Percentiles rank a stretch among this genome's conserved stretches.
These are phyloP conservation scores for Dendroctonus valens DNA, from an alignment of 1,140 invertebrate species.

Conservation along the genomic window DNA sequence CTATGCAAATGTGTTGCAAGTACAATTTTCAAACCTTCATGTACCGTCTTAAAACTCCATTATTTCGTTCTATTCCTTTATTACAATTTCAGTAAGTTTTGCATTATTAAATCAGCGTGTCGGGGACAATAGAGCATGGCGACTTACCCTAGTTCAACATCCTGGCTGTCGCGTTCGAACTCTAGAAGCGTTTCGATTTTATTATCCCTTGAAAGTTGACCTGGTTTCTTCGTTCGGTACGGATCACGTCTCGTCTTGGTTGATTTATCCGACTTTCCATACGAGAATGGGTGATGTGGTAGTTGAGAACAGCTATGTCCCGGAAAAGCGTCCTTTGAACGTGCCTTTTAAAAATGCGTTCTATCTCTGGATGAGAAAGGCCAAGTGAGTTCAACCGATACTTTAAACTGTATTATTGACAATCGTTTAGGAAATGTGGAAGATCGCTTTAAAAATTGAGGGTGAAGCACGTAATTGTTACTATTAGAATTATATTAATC, in stretches of 20 bases:
- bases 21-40: no score
- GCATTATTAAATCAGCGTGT: constrained; percentile 27
- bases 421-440: no score
- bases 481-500: no score
- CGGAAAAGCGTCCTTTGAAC: constrained; percentile 16
- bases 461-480: no score
- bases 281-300: constrained; percentile 12
- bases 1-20: no score
- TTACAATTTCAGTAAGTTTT: constrained; percentile 3
- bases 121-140: constrained; percentile 4
- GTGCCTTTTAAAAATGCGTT: constrained; percentile 37
- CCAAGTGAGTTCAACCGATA: constrained; percentile 29
- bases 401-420: no score
- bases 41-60: no score
- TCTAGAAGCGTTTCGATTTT: constrained; percentile 4
- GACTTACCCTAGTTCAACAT: neutral
- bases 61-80: no score
- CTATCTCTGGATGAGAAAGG: constrained; percentile 39
- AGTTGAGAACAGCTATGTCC: constrained; percentile 24
- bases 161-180: constrained; percentile 1
- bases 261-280: neutral
- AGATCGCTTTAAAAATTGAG: no score
- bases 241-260: neutral
- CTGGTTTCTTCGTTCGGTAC: neutral
- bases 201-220: neutral